Evolutionary conservation across 1,140 invertebrate genomes (phyloP), one percentile per base, ranked within the genome.

Genomic region (Chlorops oryzae): DNA sequence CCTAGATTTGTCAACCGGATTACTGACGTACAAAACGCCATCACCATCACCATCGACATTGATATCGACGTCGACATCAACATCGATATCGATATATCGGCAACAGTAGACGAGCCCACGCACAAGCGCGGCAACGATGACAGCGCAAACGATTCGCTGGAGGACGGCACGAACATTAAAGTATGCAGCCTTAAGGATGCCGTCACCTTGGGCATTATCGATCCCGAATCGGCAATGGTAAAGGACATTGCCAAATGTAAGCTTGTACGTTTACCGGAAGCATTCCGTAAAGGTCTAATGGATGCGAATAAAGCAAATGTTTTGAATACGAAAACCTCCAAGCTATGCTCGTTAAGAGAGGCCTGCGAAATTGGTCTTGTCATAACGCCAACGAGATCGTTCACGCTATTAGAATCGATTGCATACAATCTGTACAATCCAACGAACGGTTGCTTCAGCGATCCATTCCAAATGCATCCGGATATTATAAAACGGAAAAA

Each of bases 301-400:
- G 91, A 96, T 71, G 80, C 85, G 15, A 88, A 91, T 45, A 91
- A 90, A 56, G 84, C 84, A 54, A 88, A 86, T 65, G 86, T 90
- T 23, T 70, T 94, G 41, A 87, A 92, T 60, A 88, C 85, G 5
- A 79, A 80, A 39, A 89, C 85, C 20, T 90, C 87, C 25, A 87
- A 88, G 65, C 74, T 92, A n/a, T 81, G 87, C 53, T 77, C 83
- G 9, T 68, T 93, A 45, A 70, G 78, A 38, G 77, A 78, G 45
- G 88, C 88, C n/a, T 72, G 92, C n/a, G 83, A 90, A 54, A 80
- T 63, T 55, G 86, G 85, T 42, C 68, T 93, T 1, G 74, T 93
- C 21, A 80, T 84, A 38, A 89, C 87, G 7, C 85, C 85, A 12
- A 82, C 81, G 58, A 80, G 80, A 60, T 81, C 86, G 49, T 79